Evolutionary conservation across 1,140 invertebrate species (phyloP).

Genomic region (Drosophila nannoptera): DNA sequence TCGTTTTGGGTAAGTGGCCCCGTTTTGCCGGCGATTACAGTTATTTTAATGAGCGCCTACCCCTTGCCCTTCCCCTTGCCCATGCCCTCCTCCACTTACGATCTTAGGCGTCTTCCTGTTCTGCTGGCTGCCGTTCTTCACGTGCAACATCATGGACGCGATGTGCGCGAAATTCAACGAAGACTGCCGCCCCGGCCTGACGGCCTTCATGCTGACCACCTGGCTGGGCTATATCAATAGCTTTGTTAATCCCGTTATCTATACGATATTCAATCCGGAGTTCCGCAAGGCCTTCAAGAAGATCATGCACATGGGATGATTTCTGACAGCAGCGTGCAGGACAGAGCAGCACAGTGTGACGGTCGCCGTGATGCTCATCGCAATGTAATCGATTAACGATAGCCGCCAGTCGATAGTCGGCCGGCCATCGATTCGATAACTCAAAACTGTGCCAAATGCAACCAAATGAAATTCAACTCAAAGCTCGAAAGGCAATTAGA

Average conservation of each 20-base stretch:
- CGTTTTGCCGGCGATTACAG: no score
- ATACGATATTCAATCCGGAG: conserved; percentile 99
- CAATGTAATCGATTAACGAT: conserved; percentile 19
- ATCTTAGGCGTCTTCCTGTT: conserved; percentile 92
- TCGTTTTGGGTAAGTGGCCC: conserved; percentile 93
- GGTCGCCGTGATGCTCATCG: conserved; percentile 4
- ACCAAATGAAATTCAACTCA: conserved; percentile 48
- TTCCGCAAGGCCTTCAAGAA: conserved; percentile 99
- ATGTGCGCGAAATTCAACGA: conserved; percentile 90
- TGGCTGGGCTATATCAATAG: conserved; percentile 99
- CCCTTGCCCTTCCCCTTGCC: no score
- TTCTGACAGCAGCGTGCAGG: conserved; percentile 20
- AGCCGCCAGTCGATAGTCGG: conserved; percentile 3
- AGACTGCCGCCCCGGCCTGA: conserved; percentile 91
- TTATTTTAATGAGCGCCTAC: no score
- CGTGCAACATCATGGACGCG: conserved; percentile 97
- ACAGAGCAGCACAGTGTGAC: not conserved
- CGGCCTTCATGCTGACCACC: conserved; percentile 95
- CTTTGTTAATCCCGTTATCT: conserved; percentile 98
- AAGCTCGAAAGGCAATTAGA: conserved; percentile 59
- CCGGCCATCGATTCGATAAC: not conserved
- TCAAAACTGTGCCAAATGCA: conserved; percentile 57
- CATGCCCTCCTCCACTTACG: no score
- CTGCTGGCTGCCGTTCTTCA: conserved; percentile 99
- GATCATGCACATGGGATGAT: conserved; percentile 86